Conservation (phyloP, 2,888 invertebrate genomes). For the Cyclophora punctaria region DNA sequence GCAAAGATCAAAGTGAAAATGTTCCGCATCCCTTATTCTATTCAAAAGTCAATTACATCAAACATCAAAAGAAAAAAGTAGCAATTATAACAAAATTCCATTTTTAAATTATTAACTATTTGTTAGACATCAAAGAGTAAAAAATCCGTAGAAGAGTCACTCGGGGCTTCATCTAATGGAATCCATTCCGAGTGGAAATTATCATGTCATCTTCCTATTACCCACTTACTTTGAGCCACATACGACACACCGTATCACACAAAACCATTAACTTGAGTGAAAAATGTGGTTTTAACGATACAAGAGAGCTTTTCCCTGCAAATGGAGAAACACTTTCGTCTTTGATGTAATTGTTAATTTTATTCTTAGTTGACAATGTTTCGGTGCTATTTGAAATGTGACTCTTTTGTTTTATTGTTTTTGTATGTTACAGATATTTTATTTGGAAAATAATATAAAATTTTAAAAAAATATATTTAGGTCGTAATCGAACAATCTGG, state of each 20-base stretch:
- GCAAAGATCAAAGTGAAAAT: too few species aligned
- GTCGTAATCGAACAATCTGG: too few species aligned
- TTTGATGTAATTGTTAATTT: neutral
- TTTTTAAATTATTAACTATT: too few species aligned
- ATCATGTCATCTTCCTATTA: constrained; percentile 66
- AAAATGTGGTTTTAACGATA: constrained; percentile 25
- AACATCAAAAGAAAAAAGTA: neutral
- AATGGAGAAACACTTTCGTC: constrained; percentile 12
- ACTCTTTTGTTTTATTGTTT: too few species aligned
- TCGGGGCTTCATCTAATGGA: constrained; percentile 44
- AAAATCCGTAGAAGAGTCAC: constrained; percentile 17
- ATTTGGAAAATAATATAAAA: too few species aligned
- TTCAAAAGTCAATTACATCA: neutral
- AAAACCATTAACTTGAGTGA: constrained; percentile 44
- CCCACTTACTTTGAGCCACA: constrained; percentile 60
- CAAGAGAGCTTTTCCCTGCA: constrained; percentile 8
- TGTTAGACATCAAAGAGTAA: constrained; percentile 15
- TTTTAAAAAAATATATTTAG: too few species aligned
- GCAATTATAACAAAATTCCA: constrained; percentile 1
- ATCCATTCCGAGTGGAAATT: constrained; percentile 51
- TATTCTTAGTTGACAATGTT: too few species aligned
- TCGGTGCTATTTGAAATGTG: too few species aligned
- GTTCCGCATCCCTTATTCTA: too few species aligned
- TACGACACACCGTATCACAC: constrained; percentile 32
- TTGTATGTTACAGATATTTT: too few species aligned